Evolutionary conservation across 2,113 vertebrate genomes (phyloP).

Genomic region (Coptodon bakossiorum): DNA sequence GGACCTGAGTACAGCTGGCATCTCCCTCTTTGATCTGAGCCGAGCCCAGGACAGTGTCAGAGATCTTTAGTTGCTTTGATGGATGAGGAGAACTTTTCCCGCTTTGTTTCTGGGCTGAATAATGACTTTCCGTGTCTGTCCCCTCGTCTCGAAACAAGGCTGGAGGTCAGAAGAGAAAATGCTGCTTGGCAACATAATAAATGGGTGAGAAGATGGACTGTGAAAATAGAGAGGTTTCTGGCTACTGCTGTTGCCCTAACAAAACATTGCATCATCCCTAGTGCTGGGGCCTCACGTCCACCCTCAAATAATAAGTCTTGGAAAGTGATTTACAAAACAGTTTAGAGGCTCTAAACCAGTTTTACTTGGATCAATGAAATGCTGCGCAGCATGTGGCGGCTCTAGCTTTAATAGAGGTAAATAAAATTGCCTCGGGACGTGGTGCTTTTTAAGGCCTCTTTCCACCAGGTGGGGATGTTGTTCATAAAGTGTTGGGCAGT

Average conservation of each 20-base stretch:
- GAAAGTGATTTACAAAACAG: neutral
- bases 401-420: neutral
- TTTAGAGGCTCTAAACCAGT: neutral
- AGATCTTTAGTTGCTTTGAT: constrained; percentile 57
- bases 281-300: neutral
- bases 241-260: neutral
- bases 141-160: constrained; percentile 26
- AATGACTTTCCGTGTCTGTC: constrained; percentile 48
- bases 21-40: constrained; percentile 34
- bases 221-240: constrained; percentile 19
- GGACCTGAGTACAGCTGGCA: constrained; percentile 19
- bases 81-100: constrained; percentile 52
- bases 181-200: constrained; percentile 43
- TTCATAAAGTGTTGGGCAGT: constrained; percentile 6
- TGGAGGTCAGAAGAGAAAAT: constrained; percentile 52
- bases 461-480: constrained; percentile 62
- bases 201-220: constrained; percentile 21
- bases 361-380: neutral
- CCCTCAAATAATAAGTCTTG: neutral
- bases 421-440: neutral
- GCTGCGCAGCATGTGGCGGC: neutral
- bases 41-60: constrained; percentile 39
- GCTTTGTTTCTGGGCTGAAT: constrained; percentile 45
- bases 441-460: neutral
- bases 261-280: constrained; percentile 1